Conservation (phyloP, 2,113 vertebrate species). For the Antechinus flavipes region DNA sequence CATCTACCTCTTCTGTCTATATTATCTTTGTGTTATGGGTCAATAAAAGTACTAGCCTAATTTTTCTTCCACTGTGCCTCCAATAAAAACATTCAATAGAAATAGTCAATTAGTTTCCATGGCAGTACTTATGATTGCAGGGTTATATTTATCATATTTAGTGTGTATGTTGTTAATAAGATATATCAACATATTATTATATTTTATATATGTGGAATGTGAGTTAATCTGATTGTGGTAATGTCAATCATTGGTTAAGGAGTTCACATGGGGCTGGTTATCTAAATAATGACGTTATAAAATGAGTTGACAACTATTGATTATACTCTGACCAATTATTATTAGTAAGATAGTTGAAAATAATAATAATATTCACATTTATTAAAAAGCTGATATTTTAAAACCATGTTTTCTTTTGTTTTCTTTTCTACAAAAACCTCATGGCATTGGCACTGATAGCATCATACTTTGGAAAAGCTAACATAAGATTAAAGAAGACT, state of each 20-base stretch:
- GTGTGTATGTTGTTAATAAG: constrained; percentile 41
- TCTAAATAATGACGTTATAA: too few relatives aligned
- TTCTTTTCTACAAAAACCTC: too few relatives aligned
- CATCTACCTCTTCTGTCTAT: not conserved
- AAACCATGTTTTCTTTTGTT: too few relatives aligned
- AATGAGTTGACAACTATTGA: too few relatives aligned
- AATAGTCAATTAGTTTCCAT: constrained; percentile 14
- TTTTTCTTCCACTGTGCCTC: not conserved
- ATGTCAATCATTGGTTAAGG: not conserved
- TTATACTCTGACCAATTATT: too few relatives aligned
- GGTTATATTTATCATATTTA: not conserved
- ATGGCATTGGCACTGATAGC: too few relatives aligned
- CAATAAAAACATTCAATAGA: not conserved
- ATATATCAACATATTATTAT: constrained; percentile 35
- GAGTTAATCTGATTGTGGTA: not conserved
- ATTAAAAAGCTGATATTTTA: too few relatives aligned
- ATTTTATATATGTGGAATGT: not conserved
- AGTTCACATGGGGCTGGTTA: too few relatives aligned
- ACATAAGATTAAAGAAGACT: too few relatives aligned
- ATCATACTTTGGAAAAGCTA: too few relatives aligned
- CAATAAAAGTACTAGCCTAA: not conserved
- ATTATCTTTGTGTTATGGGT: not conserved
- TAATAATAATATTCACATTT: too few relatives aligned
- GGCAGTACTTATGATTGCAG: constrained; percentile 26
- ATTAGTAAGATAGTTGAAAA: too few relatives aligned